phyloP scores from a whole-genome alignment of 2,113 vertebrate species.

The Zeus faber region DNA sequence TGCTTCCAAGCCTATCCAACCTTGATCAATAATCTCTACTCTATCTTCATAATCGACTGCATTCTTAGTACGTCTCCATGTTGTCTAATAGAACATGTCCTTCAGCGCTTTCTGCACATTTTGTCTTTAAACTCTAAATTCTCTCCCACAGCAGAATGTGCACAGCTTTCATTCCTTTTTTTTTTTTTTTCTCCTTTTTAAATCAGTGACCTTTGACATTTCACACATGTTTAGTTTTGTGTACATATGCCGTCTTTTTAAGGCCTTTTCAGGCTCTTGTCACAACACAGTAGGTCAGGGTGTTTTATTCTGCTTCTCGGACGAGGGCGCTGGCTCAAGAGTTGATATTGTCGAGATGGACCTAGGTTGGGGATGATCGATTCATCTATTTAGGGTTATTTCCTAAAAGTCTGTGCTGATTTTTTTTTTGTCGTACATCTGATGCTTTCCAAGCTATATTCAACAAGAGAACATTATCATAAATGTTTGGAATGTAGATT shows the following conservation, averaged over 20 bases:
- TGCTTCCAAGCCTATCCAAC: too few relatives aligned
- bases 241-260: too few relatives aligned
- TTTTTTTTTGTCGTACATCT: constrained; percentile 69
- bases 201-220: constrained; percentile 17
- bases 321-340: constrained; percentile 32
- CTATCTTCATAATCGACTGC: background rate
- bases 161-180: constrained; percentile 29
- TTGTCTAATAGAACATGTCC: constrained; percentile 4
- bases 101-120: constrained; percentile 9
- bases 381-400: constrained; percentile 49
- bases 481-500: constrained; percentile 82
- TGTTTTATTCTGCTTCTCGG: constrained; percentile 53
- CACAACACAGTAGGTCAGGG: too few relatives aligned
- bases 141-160: too few relatives aligned
- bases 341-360: constrained; percentile 29
- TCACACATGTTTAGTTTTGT: constrained; percentile 16
- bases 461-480: constrained; percentile 75
- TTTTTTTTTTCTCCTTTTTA: background rate
- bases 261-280: constrained; percentile 49
- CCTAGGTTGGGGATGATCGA: constrained; percentile 50
- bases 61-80: constrained; percentile 7
- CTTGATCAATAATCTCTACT: too few relatives aligned
- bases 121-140: too few relatives aligned
- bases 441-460: constrained; percentile 82
- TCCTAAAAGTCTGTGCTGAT: constrained; percentile 52